phyloP scores from a whole-genome alignment of 2,797 vertebrate genomes.

The Protosalanx chinensis region DNA sequence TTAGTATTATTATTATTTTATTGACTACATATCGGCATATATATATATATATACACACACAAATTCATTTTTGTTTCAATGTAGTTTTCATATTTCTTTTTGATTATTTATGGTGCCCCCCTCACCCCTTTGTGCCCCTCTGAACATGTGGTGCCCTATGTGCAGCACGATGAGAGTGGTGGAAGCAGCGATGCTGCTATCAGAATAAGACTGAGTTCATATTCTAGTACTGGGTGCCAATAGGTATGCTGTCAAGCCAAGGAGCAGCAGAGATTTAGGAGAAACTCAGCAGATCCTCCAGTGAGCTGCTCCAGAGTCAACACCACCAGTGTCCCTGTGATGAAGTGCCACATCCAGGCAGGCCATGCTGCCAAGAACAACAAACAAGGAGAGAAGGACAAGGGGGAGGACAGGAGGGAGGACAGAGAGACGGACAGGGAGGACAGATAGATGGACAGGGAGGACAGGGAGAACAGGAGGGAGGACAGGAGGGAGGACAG shows the following conservation, averaged over 20 bases:
- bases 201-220: conserved; percentile 17
- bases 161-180: too few species aligned
- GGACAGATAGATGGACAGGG: not conserved
- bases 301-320: conserved; percentile 14
- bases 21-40: too few species aligned
- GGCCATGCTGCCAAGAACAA: not conserved
- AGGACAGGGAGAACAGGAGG: conserved; percentile 2
- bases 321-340: conserved; percentile 10
- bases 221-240: not conserved
- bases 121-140: not conserved
- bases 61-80: too few species aligned
- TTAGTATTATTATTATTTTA: too few species aligned
- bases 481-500: not conserved
- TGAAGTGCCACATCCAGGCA: conserved; percentile 26
- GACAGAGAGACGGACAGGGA: conserved; percentile 11
- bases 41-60: too few species aligned
- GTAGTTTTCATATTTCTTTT: too few species aligned
- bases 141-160: too few species aligned
- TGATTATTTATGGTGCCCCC: not conserved
- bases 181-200: too few species aligned
- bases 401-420: conserved; percentile 17
- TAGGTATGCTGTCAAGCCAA: conserved; percentile 20
- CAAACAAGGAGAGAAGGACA: not conserved
- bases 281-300: conserved; percentile 12
- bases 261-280: conserved; percentile 12